Evolutionary conservation across 2,888 invertebrate genomes (phyloP).

Genomic region (Clivina fossor): DNA sequence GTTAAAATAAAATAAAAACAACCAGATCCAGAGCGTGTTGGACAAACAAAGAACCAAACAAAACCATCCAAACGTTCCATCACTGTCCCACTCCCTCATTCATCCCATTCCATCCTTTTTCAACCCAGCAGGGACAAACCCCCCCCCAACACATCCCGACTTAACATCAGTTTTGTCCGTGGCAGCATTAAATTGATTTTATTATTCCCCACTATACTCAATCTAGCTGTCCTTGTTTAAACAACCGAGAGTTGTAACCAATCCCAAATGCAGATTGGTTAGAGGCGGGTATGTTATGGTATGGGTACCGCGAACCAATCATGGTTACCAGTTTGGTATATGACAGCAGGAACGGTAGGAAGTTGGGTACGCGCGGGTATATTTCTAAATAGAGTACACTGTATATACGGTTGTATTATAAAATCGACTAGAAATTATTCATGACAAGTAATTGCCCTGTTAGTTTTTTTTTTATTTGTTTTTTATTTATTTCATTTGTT

Average conservation of each 20-base stretch:
- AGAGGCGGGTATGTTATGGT: conserved; percentile 50
- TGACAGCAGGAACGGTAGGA: too few relatives aligned
- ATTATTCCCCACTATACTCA: conserved; percentile 54
- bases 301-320: too few relatives aligned
- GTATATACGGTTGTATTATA: neutral
- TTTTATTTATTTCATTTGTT: neutral
- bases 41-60: neutral
- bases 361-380: too few relatives aligned
- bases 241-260: conserved; percentile 48
- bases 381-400: neutral
- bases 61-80: neutral
- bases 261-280: conserved; percentile 49
- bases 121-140: too few relatives aligned
- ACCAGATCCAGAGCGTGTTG: neutral
- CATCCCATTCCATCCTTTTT: neutral
- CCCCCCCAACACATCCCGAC: neutral
- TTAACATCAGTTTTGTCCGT: conserved; percentile 39
- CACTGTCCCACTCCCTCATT: neutral
- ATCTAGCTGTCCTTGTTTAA: too few relatives aligned
- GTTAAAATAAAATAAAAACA: neutral
- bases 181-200: conserved; percentile 56
- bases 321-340: too few relatives aligned
- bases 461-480: neutral
- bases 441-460: conserved; percentile 21
- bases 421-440: conserved; percentile 23